phyloP scores from a whole-genome alignment of 1,140 invertebrate species.

The Penaeus indicus region DNA sequence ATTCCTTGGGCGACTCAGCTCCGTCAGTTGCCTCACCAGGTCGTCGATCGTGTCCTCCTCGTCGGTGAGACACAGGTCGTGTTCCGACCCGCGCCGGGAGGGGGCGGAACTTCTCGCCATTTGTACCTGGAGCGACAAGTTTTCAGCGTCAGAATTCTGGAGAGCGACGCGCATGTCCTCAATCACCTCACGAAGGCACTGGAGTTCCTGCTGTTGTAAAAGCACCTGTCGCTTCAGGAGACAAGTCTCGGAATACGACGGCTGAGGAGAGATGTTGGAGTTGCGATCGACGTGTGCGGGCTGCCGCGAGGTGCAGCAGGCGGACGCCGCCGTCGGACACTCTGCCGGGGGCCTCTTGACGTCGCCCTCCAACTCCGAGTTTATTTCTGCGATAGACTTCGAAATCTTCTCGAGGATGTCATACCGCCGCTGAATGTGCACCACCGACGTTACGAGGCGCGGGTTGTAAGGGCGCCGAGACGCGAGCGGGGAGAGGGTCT shows the following conservation, averaged over 20 bases:
- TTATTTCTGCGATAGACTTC: constrained; percentile 18
- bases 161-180: constrained; percentile 52
- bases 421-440: constrained; percentile 40
- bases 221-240: constrained; percentile 42
- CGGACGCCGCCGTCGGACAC: neutral
- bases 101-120: neutral
- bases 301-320: constrained; percentile 39
- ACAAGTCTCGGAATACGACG: constrained; percentile 16
- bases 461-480: constrained; percentile 25
- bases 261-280: constrained; percentile 43
- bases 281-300: constrained; percentile 39
- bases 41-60: constrained; percentile 54
- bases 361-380: constrained; percentile 20
- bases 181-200: constrained; percentile 44
- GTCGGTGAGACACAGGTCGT: constrained; percentile 38
- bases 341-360: constrained; percentile 1
- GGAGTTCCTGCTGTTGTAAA: constrained; percentile 44
- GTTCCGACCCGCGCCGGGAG: neutral
- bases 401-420: constrained; percentile 40
- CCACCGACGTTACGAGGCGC: constrained; percentile 39
- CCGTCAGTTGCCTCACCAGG: constrained; percentile 39
- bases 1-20: neutral
- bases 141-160: constrained; percentile 47
- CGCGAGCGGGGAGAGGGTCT: constrained; percentile 25
- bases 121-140: constrained; percentile 40